A percentile compares a stretch with the other conserved stretches of the same genome.
These are phyloP conservation scores for Rhopilema esculentum DNA, from an alignment of 30 jellyfish, hydroid and myxozoan species.

Conservation along the genomic window DNA sequence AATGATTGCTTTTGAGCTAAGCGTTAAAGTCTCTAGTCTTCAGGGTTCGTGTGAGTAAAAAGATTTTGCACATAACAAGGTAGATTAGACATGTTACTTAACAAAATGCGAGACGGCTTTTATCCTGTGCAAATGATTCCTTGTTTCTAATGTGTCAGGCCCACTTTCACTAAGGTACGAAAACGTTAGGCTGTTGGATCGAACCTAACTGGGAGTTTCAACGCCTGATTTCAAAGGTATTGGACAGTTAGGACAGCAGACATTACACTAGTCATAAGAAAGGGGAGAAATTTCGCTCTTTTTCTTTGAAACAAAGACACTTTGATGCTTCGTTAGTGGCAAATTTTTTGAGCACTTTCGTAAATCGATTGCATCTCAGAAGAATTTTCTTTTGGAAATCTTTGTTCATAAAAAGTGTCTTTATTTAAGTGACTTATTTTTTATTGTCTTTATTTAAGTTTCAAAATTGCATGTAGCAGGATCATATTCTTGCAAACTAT, in stretches of 20 bases:
- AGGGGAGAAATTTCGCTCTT: too few species aligned
- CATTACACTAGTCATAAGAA: not conserved
- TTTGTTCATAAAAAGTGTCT: too few species aligned
- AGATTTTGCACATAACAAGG: not conserved
- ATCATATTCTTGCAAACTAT: too few species aligned
- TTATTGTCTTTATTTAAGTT: too few species aligned
- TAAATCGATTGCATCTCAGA: too few species aligned
- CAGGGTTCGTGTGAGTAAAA: not conserved
- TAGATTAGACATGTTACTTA: not conserved
- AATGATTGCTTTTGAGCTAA: not conserved
- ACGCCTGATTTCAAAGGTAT: conserved; percentile 13
- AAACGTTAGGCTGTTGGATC: too few species aligned
- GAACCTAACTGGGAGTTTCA: not conserved
- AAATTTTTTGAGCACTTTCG: too few species aligned
- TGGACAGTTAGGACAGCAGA: not conserved
- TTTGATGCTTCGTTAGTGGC: too few species aligned
- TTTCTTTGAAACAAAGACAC: too few species aligned
- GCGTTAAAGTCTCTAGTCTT: not conserved
- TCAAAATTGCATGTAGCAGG: too few species aligned
- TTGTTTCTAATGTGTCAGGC: conserved; percentile 35
- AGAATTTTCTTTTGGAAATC: too few species aligned
- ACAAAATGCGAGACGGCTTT: not conserved
- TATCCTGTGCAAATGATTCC: conserved; percentile 48
- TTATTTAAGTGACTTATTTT: too few species aligned
- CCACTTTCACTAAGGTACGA: conserved; percentile 32